Evolutionary conservation across 2,113 vertebrate genomes (phyloP).

Genomic region (Delphinus delphis): DNA sequence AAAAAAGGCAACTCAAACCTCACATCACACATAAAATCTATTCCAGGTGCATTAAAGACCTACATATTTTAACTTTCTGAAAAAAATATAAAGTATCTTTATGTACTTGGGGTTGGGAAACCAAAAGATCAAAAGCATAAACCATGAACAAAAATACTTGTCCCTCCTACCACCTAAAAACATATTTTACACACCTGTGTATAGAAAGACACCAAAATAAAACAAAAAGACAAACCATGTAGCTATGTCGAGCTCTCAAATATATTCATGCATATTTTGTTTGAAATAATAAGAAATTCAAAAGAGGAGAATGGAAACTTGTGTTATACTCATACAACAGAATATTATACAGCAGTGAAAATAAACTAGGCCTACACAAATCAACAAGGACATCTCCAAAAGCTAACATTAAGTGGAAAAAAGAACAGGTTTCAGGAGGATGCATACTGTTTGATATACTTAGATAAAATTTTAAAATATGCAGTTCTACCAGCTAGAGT

Average conservation of each 20-base stretch:
- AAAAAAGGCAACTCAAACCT: neutral
- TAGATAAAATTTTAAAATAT: conserved; percentile 37
- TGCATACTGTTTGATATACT: neutral
- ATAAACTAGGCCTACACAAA: neutral
- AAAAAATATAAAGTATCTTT: neutral
- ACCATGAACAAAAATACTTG: neutral
- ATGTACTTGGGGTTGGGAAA: neutral
- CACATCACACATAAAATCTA: neutral
- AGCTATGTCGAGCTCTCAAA: neutral
- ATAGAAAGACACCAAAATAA: neutral
- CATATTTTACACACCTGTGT: neutral
- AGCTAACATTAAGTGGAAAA: neutral
- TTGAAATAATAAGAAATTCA: neutral
- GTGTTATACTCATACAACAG: neutral
- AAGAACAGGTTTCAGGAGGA: neutral
- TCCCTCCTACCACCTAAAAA: neutral
- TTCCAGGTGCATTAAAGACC: neutral
- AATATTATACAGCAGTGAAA: neutral
- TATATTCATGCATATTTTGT: neutral
- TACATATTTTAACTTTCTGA: neutral
- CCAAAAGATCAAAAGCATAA: neutral
- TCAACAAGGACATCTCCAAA: neutral
- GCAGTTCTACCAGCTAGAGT: conserved; percentile 32
- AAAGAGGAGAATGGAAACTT: neutral
- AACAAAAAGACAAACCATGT: neutral